phyloP scores from a whole-genome alignment of 2,888 invertebrate species.

The Tachina fera region DNA sequence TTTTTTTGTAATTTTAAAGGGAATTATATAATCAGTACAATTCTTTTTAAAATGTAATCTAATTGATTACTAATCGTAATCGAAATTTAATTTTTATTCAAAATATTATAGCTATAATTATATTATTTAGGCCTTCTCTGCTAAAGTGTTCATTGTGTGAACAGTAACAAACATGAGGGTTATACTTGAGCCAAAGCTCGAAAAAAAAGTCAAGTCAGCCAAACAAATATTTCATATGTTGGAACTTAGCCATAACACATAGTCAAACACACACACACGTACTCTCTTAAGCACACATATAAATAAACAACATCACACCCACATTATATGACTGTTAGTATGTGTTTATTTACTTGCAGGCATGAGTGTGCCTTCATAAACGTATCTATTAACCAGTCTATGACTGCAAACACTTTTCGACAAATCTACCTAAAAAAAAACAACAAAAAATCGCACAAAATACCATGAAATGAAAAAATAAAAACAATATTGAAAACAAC shows the following conservation, averaged over 20 bases:
- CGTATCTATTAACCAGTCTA: slow-evolving; percentile 17
- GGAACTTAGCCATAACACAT: slow-evolving; percentile 24
- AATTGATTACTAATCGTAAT: too few species aligned
- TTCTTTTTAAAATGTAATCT: too few species aligned
- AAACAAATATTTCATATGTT: slow-evolving; percentile 44
- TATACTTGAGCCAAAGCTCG: slow-evolving; percentile 32
- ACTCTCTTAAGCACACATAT: background rate
- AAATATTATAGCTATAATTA: too few species aligned
- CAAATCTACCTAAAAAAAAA: background rate
- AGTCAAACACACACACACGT: background rate
- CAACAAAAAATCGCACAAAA: slow-evolving; percentile 51
- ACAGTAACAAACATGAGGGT: slow-evolving; percentile 8
- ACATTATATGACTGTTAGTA: background rate
- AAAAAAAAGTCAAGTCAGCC: slow-evolving; percentile 34
- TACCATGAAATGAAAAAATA: slow-evolving; percentile 8
- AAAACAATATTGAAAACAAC: slow-evolving; percentile 31
- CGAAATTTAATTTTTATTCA: too few species aligned
- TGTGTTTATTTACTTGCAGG: background rate
- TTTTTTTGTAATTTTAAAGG: too few species aligned
- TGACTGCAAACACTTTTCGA: slow-evolving; percentile 4
- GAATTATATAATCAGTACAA: too few species aligned
- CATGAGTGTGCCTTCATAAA: background rate
- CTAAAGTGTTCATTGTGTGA: slow-evolving; percentile 10
- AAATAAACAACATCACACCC: background rate
- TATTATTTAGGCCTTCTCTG: slow-evolving; percentile 17